Conservation (phyloP, 2,888 invertebrate species). For the Hydrotaea diabolus region DNA sequence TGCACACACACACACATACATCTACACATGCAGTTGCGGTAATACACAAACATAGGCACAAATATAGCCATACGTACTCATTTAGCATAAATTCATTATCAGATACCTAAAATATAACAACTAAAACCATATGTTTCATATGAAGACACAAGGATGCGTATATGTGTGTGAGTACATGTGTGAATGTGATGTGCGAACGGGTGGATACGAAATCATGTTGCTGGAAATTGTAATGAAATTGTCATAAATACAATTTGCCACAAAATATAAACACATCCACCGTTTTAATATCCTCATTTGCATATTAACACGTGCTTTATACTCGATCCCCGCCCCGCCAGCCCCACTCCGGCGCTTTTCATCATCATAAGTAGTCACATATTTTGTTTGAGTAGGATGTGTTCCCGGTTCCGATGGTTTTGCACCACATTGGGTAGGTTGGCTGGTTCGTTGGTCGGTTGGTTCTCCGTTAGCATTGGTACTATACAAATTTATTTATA, state of each 20-base stretch:
- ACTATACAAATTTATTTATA: constrained; percentile 35
- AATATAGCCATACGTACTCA: constrained; percentile 3
- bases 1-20: constrained; percentile 4
- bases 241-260: constrained; percentile 60
- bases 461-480: neutral
- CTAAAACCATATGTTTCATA: constrained; percentile 54
- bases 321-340: neutral
- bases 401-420: constrained; percentile 21
- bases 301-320: constrained; percentile 65
- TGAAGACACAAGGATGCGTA: neutral
- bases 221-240: constrained; percentile 53
- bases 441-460: neutral
- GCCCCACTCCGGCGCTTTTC: neutral
- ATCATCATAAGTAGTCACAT: constrained; percentile 2
- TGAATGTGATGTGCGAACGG: neutral
- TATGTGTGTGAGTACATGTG: neutral
- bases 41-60: neutral
- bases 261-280: constrained; percentile 45
- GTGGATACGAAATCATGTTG: constrained; percentile 43
- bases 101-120: constrained; percentile 50
- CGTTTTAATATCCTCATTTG: constrained; percentile 59
- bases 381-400: constrained; percentile 11
- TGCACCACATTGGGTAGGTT: constrained; percentile 12
- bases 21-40: neutral
- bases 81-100: constrained; percentile 50